Evolutionary conservation across 2,797 vertebrate species (phyloP), one percentile per base, ranked within the genome.

Genomic region (Lagorchestes hirsutus): DNA sequence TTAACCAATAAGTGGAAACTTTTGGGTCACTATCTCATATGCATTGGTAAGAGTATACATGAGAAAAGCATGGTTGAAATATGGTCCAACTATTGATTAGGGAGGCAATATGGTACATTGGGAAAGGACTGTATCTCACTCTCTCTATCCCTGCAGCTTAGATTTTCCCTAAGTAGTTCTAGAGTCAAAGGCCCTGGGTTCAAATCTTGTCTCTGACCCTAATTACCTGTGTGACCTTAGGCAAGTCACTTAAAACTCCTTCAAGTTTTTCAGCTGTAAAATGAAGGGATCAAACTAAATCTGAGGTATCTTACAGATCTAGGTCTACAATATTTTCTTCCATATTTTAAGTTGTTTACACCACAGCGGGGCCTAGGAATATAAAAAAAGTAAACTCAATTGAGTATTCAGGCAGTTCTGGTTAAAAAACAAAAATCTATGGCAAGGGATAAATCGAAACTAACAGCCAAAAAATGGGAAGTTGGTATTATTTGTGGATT

Each of bases 1-100:
- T 1, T 54, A 55, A 91, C 52, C 52, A 74, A 56, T 27, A 0
- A 0, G 0, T 55, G 91, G 22, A 74, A 92, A 31, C 29, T 14
- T 95, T 24, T 58, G 91, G 95, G 28, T 58, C 4, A 22, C n/a
- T 95, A 90, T 31, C 46, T 50, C 67, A 95, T 82, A 34, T 93
- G 50, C 50, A 94, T 87, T 67, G 92, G 67, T 59, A 82, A 28
- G 90, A 94, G 10, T 5, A 54, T 0, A 46, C 54, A 87, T 55
- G 93, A 92, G 54, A 92, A 93, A 4, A 1, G 54, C 2, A 54
- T 59, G 92, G 57, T n/a, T 87, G 55, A 95, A 93, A 93, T 55
- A 12, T 93, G 54, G 54, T 46, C 18, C 52, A 40, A 52, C 13
- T 67, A 50, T 12, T 22, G 56, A n/a, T 27, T 87, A 74, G 14